Evolutionary conservation across 2,888 invertebrate species (phyloP).

Genomic region (Scotopteryx bipunctaria): DNA sequence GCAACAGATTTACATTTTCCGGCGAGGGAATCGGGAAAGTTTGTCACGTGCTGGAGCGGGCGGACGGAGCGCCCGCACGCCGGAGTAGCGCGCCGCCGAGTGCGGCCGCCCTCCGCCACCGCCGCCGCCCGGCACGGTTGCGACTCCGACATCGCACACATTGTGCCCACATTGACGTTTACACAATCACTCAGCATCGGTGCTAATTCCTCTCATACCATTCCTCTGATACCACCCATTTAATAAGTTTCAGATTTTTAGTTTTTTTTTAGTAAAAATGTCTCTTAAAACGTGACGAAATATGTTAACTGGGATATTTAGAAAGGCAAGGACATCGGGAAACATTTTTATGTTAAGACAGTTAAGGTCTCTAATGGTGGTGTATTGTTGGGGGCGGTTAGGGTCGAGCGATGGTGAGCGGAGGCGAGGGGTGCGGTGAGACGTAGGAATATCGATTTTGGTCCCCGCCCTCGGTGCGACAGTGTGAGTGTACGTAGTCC

Average conservation of each 20-base stretch:
- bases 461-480: conserved; percentile 78
- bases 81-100: conserved; percentile 78
- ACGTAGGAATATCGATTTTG: conserved; percentile 81
- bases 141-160: conserved; percentile 37
- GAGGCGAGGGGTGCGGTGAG: conserved; percentile 69
- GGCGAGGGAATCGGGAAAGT: conserved; percentile 80
- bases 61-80: conserved; percentile 81
- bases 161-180: conserved; percentile 51
- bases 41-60: conserved; percentile 75
- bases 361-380: conserved; percentile 75
- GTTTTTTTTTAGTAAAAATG: conserved; percentile 40
- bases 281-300: conserved; percentile 49
- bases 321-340: conserved; percentile 13
- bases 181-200: conserved; percentile 58
- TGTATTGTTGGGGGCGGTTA: conserved; percentile 77
- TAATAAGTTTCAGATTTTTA: conserved; percentile 16
- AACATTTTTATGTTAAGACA: conserved; percentile 64
- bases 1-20: conserved; percentile 82
- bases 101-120: conserved; percentile 72
- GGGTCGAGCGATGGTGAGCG: conserved; percentile 67
- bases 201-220: too few relatives aligned
- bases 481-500: conserved; percentile 77
- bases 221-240: conserved; percentile 21
- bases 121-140: conserved; percentile 43
- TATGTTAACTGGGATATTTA: conserved; percentile 41